Percentiles rank a stretch among this genome's conserved stretches.
These are phyloP conservation scores for Euspilapteryx auroguttella DNA, from an alignment of 2,888 invertebrate genomes.

Conservation along the genomic window DNA sequence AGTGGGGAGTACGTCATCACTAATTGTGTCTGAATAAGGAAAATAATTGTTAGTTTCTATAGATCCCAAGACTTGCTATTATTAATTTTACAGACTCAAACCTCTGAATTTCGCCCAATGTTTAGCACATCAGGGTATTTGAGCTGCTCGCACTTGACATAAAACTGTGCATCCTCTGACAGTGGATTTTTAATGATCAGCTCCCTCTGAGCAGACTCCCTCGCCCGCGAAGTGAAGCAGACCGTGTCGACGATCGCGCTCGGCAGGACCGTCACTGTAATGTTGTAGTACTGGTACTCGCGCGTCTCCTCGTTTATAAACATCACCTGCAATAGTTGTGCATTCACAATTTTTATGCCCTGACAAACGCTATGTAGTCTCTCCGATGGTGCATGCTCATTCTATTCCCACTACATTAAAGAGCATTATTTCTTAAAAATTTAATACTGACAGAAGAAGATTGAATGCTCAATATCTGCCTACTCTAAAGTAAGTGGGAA, in stretches of 20 bases:
- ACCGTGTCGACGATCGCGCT: slow-evolving; percentile 32
- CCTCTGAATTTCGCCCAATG: slow-evolving; percentile 34
- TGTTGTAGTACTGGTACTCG: slow-evolving; percentile 43
- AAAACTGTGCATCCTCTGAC: slow-evolving; percentile 18
- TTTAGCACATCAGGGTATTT: slow-evolving; percentile 19
- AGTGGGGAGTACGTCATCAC: slow-evolving; percentile 35
- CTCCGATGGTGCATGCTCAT: too few relatives aligned
- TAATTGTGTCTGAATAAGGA: slow-evolving; percentile 15
- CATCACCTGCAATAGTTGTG: slow-evolving; percentile 26
- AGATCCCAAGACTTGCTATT: too few relatives aligned
- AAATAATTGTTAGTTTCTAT: too few relatives aligned
- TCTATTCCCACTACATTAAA: too few relatives aligned
- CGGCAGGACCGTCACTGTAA: slow-evolving; percentile 20
- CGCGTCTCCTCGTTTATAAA: slow-evolving; percentile 28
- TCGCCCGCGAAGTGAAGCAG: slow-evolving; percentile 27
- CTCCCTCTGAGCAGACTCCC: slow-evolving; percentile 30
- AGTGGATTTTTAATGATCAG: slow-evolving; percentile 30
- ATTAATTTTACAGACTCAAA: too few relatives aligned
- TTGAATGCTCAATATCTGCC: too few relatives aligned
- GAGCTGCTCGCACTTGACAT: slow-evolving; percentile 20
- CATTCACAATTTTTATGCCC: too few relatives aligned
- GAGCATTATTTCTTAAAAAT: too few relatives aligned
- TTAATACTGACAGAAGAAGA: too few relatives aligned
- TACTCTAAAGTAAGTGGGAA: too few relatives aligned
- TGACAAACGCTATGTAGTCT: too few relatives aligned